Percentiles rank a stretch among this genome's conserved stretches.
These are phyloP conservation scores for Podotricha telesiphe DNA, from an alignment of 2,888 invertebrate species.

Conservation along the genomic window DNA sequence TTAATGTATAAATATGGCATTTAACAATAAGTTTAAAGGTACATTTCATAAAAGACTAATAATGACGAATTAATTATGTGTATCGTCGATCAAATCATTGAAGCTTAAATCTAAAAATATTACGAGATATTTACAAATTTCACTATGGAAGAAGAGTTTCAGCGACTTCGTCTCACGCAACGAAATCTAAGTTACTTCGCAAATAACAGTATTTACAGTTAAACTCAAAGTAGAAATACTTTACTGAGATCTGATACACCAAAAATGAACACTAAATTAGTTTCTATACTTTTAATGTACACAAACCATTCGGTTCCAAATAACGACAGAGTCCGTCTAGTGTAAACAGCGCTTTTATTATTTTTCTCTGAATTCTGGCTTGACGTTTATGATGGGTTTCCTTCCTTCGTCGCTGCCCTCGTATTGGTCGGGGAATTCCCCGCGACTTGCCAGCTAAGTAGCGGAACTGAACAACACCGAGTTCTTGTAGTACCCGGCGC, in stretches of 20 bases:
- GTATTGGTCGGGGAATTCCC: slow-evolving; percentile 74
- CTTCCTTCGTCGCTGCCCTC: slow-evolving; percentile 69
- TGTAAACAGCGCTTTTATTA: slow-evolving; percentile 50
- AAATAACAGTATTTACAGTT: slow-evolving; percentile 80
- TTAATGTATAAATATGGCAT: slow-evolving; percentile 83
- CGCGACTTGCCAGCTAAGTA: slow-evolving; percentile 85
- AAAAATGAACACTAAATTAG: slow-evolving; percentile 61
- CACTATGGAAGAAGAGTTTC: slow-evolving; percentile 80
- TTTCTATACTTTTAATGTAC: slow-evolving; percentile 54
- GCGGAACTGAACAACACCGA: slow-evolving; percentile 95
- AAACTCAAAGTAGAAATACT: slow-evolving; percentile 68
- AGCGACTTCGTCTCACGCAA: slow-evolving; percentile 64
- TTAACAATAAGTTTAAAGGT: slow-evolving; percentile 79
- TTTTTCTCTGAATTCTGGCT: slow-evolving; percentile 81
- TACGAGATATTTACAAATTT: slow-evolving; percentile 83
- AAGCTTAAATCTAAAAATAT: slow-evolving; percentile 67
- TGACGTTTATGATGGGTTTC: slow-evolving; percentile 82
- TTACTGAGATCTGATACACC: slow-evolving; percentile 64
- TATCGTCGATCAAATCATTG: slow-evolving; percentile 76
- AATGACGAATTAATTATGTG: slow-evolving; percentile 78
- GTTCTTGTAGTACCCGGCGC: slow-evolving; percentile 93
- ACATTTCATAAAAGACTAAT: slow-evolving; percentile 78
- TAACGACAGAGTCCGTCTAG: slow-evolving; percentile 33
- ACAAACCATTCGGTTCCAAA: slow-evolving; percentile 50
- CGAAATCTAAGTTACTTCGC: slow-evolving; percentile 69